Evolutionary conservation across 2,797 vertebrate genomes (phyloP), one percentile per base, ranked within the genome.

Genomic region (Triplophysa yarkandensis): DNA sequence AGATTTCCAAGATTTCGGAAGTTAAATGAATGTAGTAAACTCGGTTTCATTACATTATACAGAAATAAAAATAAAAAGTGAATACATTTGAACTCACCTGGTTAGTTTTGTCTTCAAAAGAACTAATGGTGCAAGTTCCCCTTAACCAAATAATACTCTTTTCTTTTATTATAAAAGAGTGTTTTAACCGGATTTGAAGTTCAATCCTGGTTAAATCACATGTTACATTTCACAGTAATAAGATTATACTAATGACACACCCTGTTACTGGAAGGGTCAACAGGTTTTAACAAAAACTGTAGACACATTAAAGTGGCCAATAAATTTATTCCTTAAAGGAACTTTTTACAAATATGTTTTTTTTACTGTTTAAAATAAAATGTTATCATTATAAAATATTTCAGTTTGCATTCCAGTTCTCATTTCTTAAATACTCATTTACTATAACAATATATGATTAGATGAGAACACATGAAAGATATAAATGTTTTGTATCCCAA

Each of bases 201-300:
- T 82, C 85, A 88, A 86, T 86, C 86, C 81, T 44, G 39, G 60
- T 57, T 44, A 63, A 58, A 66, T 88, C 87, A 82, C 87, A 84
- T 84, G 87, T 83, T 82, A 69, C 79, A 28, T 54, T 77, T 74
- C 85, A 84, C 83, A 79, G 81, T 90, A 90, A 90, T 89, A 85
- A 85, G 91, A 91, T 92, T 91, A 91, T 39, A 69, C 2, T 54
- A 67, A 67, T 88, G 89, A 91, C 91, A 88, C 86, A 74, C 77
- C 48, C 85, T 83, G 54, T 54, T 68, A 54, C 27, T 61, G 21
- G 46, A 67, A 61, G 46, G 69, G 36, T 80, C 85, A 69, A 73
- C 52, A 84, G 70, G 62, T 82, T 57, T 68, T 71, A 55, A 76
- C 74, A 64, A 69, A 25, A 83, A 74, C n/a, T 8, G 50, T 17